These are phyloP conservation scores for Microplitis manilae DNA, from an alignment of 2,888 invertebrate species.

Conservation along the genomic window DNA sequence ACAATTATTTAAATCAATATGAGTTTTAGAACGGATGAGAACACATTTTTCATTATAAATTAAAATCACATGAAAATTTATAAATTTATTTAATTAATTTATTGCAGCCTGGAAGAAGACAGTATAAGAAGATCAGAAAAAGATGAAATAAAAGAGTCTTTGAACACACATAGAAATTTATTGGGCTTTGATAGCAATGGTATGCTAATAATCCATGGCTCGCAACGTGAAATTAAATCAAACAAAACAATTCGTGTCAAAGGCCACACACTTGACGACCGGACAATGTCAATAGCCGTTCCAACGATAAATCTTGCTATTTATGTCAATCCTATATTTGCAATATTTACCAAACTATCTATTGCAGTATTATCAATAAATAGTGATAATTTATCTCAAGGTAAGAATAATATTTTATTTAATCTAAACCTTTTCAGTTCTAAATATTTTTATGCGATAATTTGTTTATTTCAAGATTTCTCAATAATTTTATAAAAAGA, in stretches of 20 bases:
- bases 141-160: constrained; percentile 64
- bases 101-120: constrained; percentile 71
- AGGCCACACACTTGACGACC: constrained; percentile 78
- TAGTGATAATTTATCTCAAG: constrained; percentile 61
- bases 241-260: constrained; percentile 57
- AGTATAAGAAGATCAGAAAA: constrained; percentile 70
- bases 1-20: too few species aligned
- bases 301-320: constrained; percentile 82
- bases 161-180: constrained; percentile 64
- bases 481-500: too few species aligned
- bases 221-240: constrained; percentile 56
- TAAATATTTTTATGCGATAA: too few species aligned
- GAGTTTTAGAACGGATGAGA: too few species aligned
- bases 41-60: not conserved
- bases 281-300: constrained; percentile 80
- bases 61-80: constrained; percentile 5
- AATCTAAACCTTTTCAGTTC: too few species aligned
- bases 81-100: not conserved
- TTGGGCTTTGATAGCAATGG: constrained; percentile 58
- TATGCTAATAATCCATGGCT: constrained; percentile 58
- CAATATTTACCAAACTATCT: constrained; percentile 79
- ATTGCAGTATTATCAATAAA: constrained; percentile 73
- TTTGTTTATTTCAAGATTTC: too few species aligned
- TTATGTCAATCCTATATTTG: constrained; percentile 83
- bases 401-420: constrained; percentile 54